Evolutionary conservation across 1,140 invertebrate genomes (phyloP).

Genomic region (Anastatus disparis): DNA sequence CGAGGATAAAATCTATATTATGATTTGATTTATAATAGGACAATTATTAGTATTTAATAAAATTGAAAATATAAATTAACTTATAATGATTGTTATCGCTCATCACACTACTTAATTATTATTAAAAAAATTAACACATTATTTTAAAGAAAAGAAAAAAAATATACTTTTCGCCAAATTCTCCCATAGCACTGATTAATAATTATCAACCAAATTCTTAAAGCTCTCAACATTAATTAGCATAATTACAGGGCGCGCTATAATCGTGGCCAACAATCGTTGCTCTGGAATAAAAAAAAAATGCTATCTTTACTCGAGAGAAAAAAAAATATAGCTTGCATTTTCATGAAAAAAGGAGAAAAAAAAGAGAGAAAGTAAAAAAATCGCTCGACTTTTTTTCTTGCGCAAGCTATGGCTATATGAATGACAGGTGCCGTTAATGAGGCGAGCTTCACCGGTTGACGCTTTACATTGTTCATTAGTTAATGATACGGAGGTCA

Average conservation of each 20-base stretch:
- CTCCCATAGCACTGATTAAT: too few relatives aligned
- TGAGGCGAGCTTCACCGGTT: constrained; percentile 15
- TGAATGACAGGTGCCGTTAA: constrained; percentile 34
- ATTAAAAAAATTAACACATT: too few relatives aligned
- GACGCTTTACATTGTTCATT: constrained; percentile 26
- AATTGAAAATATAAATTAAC: too few relatives aligned
- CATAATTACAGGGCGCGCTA: constrained; percentile 13
- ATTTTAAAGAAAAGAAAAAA: too few relatives aligned
- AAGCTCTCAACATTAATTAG: constrained; percentile 15
- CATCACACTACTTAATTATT: too few relatives aligned
- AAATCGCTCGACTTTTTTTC: not conserved
- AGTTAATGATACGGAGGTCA: constrained; percentile 34
- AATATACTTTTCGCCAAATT: too few relatives aligned
- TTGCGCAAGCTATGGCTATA: not conserved
- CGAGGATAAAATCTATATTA: too few relatives aligned
- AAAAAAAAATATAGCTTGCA: not conserved
- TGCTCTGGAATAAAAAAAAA: not conserved
- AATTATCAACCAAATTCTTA: too few relatives aligned
- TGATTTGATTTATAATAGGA: too few relatives aligned
- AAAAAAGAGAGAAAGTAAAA: constrained; percentile 16
- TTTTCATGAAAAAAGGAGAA: constrained; percentile 27
- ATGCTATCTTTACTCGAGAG: not conserved
- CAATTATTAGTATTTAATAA: too few relatives aligned
- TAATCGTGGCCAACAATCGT: constrained; percentile 4
- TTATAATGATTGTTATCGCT: too few relatives aligned